Evolutionary conservation across 2,888 invertebrate species (phyloP), one percentile per base, ranked within the genome.

Genomic region (Chaitophorus viminalis): DNA sequence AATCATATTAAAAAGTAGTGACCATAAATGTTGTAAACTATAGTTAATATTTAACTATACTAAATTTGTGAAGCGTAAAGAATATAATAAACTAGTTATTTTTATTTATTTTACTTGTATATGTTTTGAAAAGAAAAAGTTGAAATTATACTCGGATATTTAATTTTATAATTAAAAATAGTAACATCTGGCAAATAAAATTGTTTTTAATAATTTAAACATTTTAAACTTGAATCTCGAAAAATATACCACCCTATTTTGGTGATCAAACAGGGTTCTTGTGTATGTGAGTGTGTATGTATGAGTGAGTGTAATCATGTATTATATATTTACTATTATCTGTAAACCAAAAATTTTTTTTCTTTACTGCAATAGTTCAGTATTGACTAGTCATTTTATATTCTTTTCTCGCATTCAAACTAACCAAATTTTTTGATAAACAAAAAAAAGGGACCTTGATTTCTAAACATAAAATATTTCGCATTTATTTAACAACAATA

Each of bases 401-500:
- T 87, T 74, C 21, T 60, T 79, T 85, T 86, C 52, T 33, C 54
- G 6, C 9, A 75, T 36, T 68, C 3, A 14, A 68, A 68, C 52
- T 76, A 31, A 31, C 72, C 14, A 9, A 39, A 6, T 18, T 77
- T 52, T n/a, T 70, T 31, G 29, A 36, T 25, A 29, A n/a, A n/a
- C n/a, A n/a, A 84, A 39, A 21, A 68, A 74, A 68, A 52, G 70
- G 70, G 68, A 77, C 78, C 54, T 86, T 79, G 21, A 79, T 85
- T 52, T 78, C 6, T 36, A 86, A 76, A 76, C 65, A 46, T 39
- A 17, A 84, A 75, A 84, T 39, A 75, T 39, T 76, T 76, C 3
- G 54, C 78, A 86, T 86, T 86, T 87, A 74, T 75, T 31, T 87
- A 74, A 84, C 33, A 85, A 68, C 36, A 75, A 75, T 83, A 33